These are phyloP conservation scores for Bufo bufo DNA, from an alignment of 2,113 vertebrate species.

Conservation along the genomic window DNA sequence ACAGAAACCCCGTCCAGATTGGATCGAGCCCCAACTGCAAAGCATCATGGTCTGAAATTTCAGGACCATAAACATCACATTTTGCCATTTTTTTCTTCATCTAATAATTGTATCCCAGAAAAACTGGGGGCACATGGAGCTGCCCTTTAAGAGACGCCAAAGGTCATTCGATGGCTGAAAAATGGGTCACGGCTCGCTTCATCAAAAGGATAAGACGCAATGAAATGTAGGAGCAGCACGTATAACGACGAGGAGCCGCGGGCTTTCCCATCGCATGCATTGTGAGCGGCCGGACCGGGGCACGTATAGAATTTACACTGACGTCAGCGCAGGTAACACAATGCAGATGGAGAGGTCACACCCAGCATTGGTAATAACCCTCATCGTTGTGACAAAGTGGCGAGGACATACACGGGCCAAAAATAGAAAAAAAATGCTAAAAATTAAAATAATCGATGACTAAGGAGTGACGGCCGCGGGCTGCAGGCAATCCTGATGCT, in stretches of 20 bases:
- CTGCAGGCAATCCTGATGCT: too few relatives aligned
- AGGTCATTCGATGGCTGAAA: not conserved
- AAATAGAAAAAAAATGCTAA: not conserved
- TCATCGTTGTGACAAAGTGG: not conserved
- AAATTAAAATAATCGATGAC: not conserved
- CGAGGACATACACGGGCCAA: not conserved
- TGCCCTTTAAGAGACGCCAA: not conserved
- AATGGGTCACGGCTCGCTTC: not conserved
- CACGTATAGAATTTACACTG: not conserved
- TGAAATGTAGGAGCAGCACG: not conserved
- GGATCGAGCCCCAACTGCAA: too few relatives aligned
- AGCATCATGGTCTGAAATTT: too few relatives aligned
- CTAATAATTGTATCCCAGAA: too few relatives aligned
- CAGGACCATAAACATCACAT: too few relatives aligned
- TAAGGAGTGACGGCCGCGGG: too few relatives aligned
- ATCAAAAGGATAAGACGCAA: not conserved
- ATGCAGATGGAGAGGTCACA: not conserved
- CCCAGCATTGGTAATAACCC: not conserved
- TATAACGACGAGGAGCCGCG: not conserved
- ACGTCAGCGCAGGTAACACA: constrained; percentile 6
- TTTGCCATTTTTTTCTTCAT: too few relatives aligned
- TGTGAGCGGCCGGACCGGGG: not conserved
- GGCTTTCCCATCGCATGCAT: not conserved
- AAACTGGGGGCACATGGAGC: not conserved
- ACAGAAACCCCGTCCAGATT: too few relatives aligned